Evolutionary conservation across 2,888 invertebrate species (phyloP), one percentile per base, ranked within the genome.

Genomic region (Drosophila quasianomalipes): DNA sequence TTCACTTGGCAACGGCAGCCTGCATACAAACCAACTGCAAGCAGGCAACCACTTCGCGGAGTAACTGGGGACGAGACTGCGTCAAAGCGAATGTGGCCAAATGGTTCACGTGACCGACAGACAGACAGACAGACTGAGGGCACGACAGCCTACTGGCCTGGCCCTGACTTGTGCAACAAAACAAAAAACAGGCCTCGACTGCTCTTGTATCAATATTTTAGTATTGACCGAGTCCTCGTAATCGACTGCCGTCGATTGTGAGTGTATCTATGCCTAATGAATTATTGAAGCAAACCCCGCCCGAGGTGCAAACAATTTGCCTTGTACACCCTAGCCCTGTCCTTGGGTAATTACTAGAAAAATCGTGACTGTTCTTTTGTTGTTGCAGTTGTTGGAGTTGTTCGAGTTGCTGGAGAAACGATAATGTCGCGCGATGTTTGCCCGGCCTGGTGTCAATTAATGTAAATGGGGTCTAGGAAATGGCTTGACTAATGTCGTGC

Each of bases 221-320:
- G 85, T 79, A 82, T 82, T 85, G 92, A 83, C 76, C 82, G 79
- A 76, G 61, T 76, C 72, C 49, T 65, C 55, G 81, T 85, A 82
- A 80, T 88, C 86, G 89, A 74, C 89, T 77, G 59, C 52, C 81
- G 83, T 90, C 90, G 86, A 89, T 85, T 87, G 79, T 76, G 74
- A 19, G 10, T 26, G 28, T 57, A 39, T 64, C 52, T 55, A 57
- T 81, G 39, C 61, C 51, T 69, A 47, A 60, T 90, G 76, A 89
- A 90, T 90, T 90, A 86, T 89, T 81, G 67, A 35, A 5, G 35
- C 35, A 35, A 16, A 0, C 35, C 35, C 35, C 35, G 14, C 35
- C 2, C 35, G 35, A 74, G 33, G 37, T 35, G 49, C 41, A 41
- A 28, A 44, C 65, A 47, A 68, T 47, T 72, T 68, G 37, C 14